Base-by-base conservation (phyloP, 2,113 vertebrate genomes). In the pig (Sus scrofa) region DNA sequence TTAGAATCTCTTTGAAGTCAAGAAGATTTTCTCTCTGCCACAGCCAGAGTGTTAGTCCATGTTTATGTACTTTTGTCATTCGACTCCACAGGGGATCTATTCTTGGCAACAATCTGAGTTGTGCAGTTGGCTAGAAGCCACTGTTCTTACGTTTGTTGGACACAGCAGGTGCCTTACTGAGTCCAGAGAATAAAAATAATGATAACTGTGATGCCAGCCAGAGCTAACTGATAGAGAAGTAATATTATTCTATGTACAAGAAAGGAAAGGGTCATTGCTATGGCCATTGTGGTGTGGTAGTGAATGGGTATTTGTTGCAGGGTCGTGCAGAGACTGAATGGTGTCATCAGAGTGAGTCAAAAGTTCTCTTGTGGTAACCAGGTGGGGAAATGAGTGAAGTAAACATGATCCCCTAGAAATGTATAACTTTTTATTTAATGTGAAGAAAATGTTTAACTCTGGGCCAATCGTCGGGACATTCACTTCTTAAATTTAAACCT, bases 111-210 rank as follows among this genome's bases (percentile, higher is more conserved):
- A 97, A n/a, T 50, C 27, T 39, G 62, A 44, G 7, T 58, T 32
- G 15, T 24, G 13, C 12, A 9, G 22, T 95, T 96, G 94, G 75
- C 89, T 62, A 39, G 84, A 88, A 96, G 39, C 86, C 89, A 52
- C n/a, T 54, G 24, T 94, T 93, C 39, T 95, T 95, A 60, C 19
- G n/a, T 79, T 86, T 81, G 44, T 85, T 88, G 86, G 54, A 95
- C 16, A 32, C 19, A 62, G 58, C 63, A 86, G n/a, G 70, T 75
- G 15, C 22, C 84, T 24, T 65, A 2, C 37, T 12, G 15, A 78
- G 30, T n/a, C 60, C 32, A 62, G 52, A 87, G 84, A 86, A 52
- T 75, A 91, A 94, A 82, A 58, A 2, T 30, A 8, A 19, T 50
- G n/a, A 87, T 84, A 32, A 44, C 20, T 6, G 6, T 39, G 19